Percentiles rank a stretch among this genome's conserved stretches.
These are phyloP conservation scores for Reticulitermes speratus DNA, from an alignment of 1,140 invertebrate species.

Conservation along the genomic window DNA sequence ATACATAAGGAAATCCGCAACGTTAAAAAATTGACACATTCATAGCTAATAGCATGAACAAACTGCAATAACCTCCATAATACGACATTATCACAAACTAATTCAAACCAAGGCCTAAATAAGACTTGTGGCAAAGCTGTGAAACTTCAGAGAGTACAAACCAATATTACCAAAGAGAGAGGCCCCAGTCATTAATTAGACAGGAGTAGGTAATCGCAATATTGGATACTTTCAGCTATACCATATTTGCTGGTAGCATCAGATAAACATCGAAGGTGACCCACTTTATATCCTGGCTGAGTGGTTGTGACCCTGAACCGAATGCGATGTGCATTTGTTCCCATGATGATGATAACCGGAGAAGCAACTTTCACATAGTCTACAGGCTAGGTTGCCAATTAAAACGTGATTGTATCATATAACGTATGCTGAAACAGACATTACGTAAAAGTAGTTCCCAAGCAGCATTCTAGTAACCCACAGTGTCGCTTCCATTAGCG, in stretches of 20 bases:
- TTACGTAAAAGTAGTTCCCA: conserved; percentile 1
- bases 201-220: not conserved
- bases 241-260: not conserved
- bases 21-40: not conserved
- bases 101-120: not conserved
- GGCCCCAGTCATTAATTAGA: not conserved
- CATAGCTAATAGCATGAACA: not conserved
- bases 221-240: not conserved
- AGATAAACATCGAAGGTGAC: not conserved
- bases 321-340: conserved; percentile 15
- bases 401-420: not conserved
- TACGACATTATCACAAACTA: not conserved
- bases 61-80: no score
- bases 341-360: not conserved
- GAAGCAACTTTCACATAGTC: not conserved
- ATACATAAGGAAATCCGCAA: not conserved
- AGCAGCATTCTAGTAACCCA: not conserved
- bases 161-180: not conserved
- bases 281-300: not conserved
- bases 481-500: not conserved
- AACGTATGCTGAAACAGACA: not conserved
- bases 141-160: not conserved
- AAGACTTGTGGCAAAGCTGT: not conserved
- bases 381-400: not conserved
- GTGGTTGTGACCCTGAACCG: not conserved